Evolutionary conservation across 1,140 invertebrate species (phyloP).

Genomic region (Neodiprion lecontei): DNA sequence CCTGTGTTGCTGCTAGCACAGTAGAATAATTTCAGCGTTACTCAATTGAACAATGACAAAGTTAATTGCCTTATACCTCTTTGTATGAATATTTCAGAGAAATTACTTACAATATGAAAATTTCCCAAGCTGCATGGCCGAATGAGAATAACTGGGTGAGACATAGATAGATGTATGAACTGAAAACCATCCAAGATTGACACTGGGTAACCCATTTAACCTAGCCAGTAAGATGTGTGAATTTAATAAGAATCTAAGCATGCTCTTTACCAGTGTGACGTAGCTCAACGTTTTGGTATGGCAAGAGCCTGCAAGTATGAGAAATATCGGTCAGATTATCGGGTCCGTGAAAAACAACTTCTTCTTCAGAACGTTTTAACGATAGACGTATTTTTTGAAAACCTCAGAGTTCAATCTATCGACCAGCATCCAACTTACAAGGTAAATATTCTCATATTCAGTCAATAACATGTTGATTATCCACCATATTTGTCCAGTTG

Average conservation of each 20-base stretch:
- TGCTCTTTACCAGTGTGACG: neutral
- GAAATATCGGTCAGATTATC: constrained; percentile 2
- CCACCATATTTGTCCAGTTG: neutral
- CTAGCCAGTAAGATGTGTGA: neutral
- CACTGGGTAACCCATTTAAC: neutral
- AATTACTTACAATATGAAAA: constrained; percentile 24
- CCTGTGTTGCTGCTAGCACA: too few relatives aligned
- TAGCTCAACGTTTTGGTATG: constrained; percentile 10
- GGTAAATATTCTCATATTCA: neutral
- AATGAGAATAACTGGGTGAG: constrained; percentile 25
- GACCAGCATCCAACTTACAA: constrained; percentile 25
- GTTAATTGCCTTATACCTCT: too few relatives aligned
- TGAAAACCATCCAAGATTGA: neutral
- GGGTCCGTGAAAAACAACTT: neutral
- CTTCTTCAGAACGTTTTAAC: constrained; percentile 22
- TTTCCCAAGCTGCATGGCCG: constrained; percentile 25
- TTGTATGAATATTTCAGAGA: constrained; percentile 16
- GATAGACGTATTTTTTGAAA: constrained; percentile 27
- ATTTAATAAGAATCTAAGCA: neutral
- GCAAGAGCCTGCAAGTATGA: constrained; percentile 6
- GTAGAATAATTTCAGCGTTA: too few relatives aligned
- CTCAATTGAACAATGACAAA: too few relatives aligned
- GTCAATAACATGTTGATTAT: neutral
- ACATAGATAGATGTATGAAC: neutral
- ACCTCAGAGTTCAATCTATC: constrained; percentile 21